These are phyloP conservation scores for Enteromius unitaeniatus DNA, from an alignment of 2,797 vertebrate genomes.

Conservation along the genomic window DNA sequence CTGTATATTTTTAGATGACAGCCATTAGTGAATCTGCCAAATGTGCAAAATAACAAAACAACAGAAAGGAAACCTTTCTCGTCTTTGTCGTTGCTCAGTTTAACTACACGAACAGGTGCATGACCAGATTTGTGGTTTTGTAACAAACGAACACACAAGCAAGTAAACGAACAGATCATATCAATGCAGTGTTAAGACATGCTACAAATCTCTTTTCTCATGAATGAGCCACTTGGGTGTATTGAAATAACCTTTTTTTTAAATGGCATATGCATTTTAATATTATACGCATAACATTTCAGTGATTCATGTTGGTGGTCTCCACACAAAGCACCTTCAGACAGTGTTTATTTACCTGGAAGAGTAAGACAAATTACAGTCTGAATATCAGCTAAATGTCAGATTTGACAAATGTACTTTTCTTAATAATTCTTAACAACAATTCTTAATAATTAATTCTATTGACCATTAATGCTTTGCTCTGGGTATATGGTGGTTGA, in stretches of 20 bases:
- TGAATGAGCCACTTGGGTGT: conserved; percentile 19
- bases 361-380: conserved; percentile 26
- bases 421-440: neutral
- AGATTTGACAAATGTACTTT: conserved; percentile 14
- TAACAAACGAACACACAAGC: conserved; percentile 26
- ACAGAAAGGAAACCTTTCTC: neutral
- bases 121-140: neutral
- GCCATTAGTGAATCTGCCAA: conserved; percentile 10
- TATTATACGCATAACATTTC: conserved; percentile 27
- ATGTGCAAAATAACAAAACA: conserved; percentile 26
- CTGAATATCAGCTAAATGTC: conserved; percentile 29
- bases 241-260: conserved; percentile 27
- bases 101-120: neutral
- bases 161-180: conserved; percentile 26
- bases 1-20: conserved; percentile 26
- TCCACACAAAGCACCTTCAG: conserved; percentile 14
- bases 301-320: conserved; percentile 12
- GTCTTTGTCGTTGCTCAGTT: neutral
- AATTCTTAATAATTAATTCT: neutral
- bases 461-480: conserved; percentile 5
- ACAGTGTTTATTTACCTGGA: neutral
- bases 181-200: conserved; percentile 36
- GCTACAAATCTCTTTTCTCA: conserved; percentile 24
- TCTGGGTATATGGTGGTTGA: neutral
- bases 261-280: conserved; percentile 30